Evolutionary conservation across 2,888 invertebrate genomes (phyloP), one percentile per base, ranked within the genome.

Genomic region (Phorcus lineatus): DNA sequence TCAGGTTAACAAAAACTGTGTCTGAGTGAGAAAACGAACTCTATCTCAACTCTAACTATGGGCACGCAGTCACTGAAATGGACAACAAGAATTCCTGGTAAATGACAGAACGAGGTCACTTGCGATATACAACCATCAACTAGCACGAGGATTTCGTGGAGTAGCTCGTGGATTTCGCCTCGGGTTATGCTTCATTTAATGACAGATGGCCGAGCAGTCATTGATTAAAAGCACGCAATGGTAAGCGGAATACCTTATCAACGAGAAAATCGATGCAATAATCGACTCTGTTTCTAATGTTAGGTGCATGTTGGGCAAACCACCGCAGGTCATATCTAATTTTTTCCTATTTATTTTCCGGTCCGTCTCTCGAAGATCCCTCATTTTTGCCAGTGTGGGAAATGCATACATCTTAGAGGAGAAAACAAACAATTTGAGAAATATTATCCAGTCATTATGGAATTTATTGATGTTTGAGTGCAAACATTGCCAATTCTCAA

Each of bases 391-490:
- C 36, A 31, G 70, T 70, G 70, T 70, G 70, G 70, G 70, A 70
- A 70, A 70, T 28, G 70, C 70, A 70, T 70, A 70, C 70, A 70
- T 40, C 70, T 36, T 40, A 36, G 70, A 70, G 70, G 70, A 36
- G 36, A 70, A 36, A 70, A 70, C 70, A 70, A 70, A 70, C 70
- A 70, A 31, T 70, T 70, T 70, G 19, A 70, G 70, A 70, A 70
- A 70, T 70, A 70, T 70, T 70, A 70, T 70, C 31, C 70, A 70
- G 70, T 31, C 70, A 70, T 70, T 70, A 70, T 70, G 70, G 70
- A 70, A 70, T 70, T 70, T 70, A 70, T 70, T 70, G 70, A 70
- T 70, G 70, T 40, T 70, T 70, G 70, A 70, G 70, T 19, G 70
- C 70, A 70, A 70, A 70, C 70, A 70, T n/a, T 19, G 36, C n/a